Conservation (phyloP, 2,113 vertebrate genomes). For the Aix galericulata region DNA sequence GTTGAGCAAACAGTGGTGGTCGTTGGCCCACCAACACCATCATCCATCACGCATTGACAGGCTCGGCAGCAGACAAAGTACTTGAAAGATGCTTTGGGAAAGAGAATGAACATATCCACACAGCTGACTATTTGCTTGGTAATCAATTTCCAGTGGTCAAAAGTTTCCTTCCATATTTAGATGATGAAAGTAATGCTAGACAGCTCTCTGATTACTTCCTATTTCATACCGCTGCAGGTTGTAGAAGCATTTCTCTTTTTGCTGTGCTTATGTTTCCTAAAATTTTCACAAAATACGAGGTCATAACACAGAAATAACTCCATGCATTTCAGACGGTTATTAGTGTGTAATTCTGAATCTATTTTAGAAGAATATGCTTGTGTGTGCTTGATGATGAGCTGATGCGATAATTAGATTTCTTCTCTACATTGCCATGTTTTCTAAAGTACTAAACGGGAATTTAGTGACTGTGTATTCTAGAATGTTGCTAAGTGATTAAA, state of each 20-base stretch:
- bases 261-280: neutral
- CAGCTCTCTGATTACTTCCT: neutral
- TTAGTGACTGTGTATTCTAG: neutral
- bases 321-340: neutral
- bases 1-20: fast-evolving
- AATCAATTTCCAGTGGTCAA: neutral
- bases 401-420: conserved; percentile 3
- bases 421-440: neutral
- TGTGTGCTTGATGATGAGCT: conserved; percentile 4
- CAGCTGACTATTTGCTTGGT: neutral
- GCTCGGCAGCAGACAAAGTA: neutral
- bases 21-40: fast-evolving
- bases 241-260: neutral
- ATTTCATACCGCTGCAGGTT: neutral
- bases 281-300: neutral
- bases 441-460: neutral
- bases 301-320: neutral
- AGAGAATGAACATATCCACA: neutral
- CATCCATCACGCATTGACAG: fast-evolving
- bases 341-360: neutral
- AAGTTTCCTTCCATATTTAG: neutral
- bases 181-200: neutral
- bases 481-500: neutral
- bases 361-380: neutral
- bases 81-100: neutral